Evolutionary conservation across 1,140 invertebrate genomes (phyloP).

Genomic region (Triops longicaudatus): DNA sequence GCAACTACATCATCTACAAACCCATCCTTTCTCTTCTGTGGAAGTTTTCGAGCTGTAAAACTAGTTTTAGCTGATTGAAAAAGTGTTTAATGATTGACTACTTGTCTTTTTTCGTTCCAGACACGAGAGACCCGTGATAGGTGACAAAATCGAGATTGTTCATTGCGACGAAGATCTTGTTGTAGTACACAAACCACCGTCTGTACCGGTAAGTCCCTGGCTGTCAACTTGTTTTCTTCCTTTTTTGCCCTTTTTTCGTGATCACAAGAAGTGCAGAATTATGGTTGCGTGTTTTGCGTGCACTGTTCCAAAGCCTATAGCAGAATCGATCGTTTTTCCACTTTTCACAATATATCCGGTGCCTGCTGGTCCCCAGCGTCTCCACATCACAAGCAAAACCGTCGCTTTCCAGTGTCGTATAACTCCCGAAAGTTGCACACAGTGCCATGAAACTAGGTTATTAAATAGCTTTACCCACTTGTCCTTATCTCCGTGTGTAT

Average conservation of each 20-base stretch:
- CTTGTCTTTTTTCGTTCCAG: constrained; percentile 53
- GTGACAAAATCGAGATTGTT: constrained; percentile 86
- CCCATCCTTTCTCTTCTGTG: neutral
- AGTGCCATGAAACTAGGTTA: neutral
- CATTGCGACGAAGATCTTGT: constrained; percentile 96
- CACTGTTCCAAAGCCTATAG: neutral
- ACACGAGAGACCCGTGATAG: constrained; percentile 95
- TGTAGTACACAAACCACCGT: constrained; percentile 99
- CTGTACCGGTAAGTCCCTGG: constrained; percentile 70
- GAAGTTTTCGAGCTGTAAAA: neutral
- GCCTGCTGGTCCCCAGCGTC: constrained; percentile 2
- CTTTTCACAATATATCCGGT: constrained; percentile 1
- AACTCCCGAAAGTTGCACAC: neutral
- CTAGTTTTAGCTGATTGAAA: neutral
- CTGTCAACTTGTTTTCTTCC: constrained; percentile 16
- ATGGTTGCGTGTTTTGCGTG: neutral
- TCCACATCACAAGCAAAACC: neutral
- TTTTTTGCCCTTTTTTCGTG: neutral
- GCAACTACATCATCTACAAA: neutral
- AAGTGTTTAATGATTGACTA: neutral
- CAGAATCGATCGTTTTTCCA: constrained; percentile 11
- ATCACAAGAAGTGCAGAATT: neutral
- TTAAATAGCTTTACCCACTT: neutral
- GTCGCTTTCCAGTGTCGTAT: neutral
- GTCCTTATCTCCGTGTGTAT: neutral